Evolutionary conservation across 2,888 invertebrate species (phyloP).

Genomic region (Plagodis dolabraria): DNA sequence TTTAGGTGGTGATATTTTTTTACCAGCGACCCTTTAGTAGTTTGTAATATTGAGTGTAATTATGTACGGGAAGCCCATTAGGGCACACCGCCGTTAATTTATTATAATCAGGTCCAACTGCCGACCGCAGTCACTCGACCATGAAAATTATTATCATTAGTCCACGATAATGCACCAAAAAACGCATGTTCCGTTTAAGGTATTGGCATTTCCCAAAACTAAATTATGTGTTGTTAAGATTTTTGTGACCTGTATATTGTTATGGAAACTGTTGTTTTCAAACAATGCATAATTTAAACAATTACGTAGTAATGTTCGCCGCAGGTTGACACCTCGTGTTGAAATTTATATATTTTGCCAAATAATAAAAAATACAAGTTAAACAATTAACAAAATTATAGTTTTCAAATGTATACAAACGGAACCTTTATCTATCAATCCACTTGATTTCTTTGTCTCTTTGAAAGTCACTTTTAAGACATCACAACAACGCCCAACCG

Average conservation of each 20-base stretch:
- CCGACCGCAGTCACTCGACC: slow-evolving; percentile 71
- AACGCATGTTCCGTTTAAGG: slow-evolving; percentile 34
- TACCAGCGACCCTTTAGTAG: slow-evolving; percentile 63
- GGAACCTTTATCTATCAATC: no score
- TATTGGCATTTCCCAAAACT: slow-evolving; percentile 20
- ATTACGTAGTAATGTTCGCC: no score
- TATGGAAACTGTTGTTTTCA: no score
- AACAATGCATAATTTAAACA: no score
- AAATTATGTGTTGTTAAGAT: slow-evolving; percentile 10
- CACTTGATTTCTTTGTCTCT: no score
- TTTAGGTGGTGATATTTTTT: slow-evolving; percentile 44
- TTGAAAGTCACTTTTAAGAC: no score
- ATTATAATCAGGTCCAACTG: slow-evolving; percentile 81
- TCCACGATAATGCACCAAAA: slow-evolving; percentile 56
- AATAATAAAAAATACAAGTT: no score
- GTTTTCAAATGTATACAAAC: no score
- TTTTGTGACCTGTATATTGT: slow-evolving; percentile 8
- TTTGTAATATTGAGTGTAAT: slow-evolving; percentile 71
- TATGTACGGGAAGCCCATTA: slow-evolving; percentile 72
- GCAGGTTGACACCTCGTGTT: no score
- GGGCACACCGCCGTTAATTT: slow-evolving; percentile 75
- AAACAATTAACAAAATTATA: no score
- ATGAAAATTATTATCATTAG: slow-evolving; percentile 80
- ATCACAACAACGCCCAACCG: no score
- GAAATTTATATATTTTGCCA: no score